Evolutionary conservation across 2,888 invertebrate species (phyloP).

Genomic region (Volucella zonaria): DNA sequence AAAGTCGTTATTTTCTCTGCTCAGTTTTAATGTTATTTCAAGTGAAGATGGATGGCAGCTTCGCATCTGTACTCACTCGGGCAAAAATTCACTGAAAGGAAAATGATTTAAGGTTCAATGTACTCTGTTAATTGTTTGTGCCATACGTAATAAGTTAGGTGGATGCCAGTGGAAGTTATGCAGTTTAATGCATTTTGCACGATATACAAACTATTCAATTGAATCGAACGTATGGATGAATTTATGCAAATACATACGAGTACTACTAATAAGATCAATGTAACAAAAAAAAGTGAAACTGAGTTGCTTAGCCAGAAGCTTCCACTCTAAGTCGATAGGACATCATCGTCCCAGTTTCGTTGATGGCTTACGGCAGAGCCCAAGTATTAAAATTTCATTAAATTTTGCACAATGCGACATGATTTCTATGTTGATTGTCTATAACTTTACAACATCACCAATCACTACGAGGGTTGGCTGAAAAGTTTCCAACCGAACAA

Average conservation of each 20-base stretch:
- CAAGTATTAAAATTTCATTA: too few relatives aligned
- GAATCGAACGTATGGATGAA: slow-evolving; percentile 20
- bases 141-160: slow-evolving; percentile 33
- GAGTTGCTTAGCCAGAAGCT: too few relatives aligned
- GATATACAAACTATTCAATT: slow-evolving; percentile 41
- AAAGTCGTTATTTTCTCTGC: slow-evolving; percentile 19
- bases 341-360: too few relatives aligned
- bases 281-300: too few relatives aligned
- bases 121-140: slow-evolving; percentile 1
- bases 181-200: slow-evolving; percentile 28
- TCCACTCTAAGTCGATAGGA: too few relatives aligned
- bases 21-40: not conserved
- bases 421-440: too few relatives aligned
- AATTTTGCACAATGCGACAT: too few relatives aligned
- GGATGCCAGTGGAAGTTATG: slow-evolving; percentile 31
- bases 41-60: slow-evolving; percentile 17
- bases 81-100: slow-evolving; percentile 11
- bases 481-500: too few relatives aligned
- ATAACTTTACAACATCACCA: too few relatives aligned
- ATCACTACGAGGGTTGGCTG: too few relatives aligned
- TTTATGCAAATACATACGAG: not conserved
- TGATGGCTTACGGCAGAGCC: too few relatives aligned
- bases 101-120: slow-evolving; percentile 44
- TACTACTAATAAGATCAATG: not conserved
- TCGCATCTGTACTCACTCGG: not conserved